Percentiles rank a stretch among this genome's conserved stretches.
These are phyloP conservation scores for Pectinophora gossypiella DNA, from an alignment of 1,140 invertebrate species.

Conservation along the genomic window DNA sequence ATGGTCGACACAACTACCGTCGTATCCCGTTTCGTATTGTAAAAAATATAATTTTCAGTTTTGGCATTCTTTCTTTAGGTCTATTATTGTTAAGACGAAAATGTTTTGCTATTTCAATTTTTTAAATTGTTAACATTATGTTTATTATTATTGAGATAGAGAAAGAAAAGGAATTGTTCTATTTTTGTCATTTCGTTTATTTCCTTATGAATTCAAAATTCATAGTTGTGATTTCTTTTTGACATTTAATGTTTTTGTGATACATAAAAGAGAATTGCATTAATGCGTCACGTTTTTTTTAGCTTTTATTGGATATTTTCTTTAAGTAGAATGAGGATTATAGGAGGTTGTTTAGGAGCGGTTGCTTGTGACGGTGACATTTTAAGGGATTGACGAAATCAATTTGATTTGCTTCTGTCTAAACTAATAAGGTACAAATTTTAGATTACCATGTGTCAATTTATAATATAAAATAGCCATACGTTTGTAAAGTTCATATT, in stretches of 20 bases:
- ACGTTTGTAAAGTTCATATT: background rate
- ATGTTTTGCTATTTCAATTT: slow-evolving; percentile 56
- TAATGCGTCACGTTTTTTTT: slow-evolving; percentile 64
- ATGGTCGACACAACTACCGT: too few species aligned
- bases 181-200: slow-evolving; percentile 61
- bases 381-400: slow-evolving; percentile 30
- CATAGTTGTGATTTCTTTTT: slow-evolving; percentile 74
- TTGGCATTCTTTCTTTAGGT: slow-evolving; percentile 51
- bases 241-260: slow-evolving; percentile 75
- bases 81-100: slow-evolving; percentile 54
- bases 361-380: slow-evolving; percentile 31
- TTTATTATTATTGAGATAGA: slow-evolving; percentile 46
- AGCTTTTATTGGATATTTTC: slow-evolving; percentile 40
- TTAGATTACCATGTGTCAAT: slow-evolving; percentile 36
- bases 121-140: slow-evolving; percentile 65
- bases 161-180: slow-evolving; percentile 45
- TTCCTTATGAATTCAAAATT: slow-evolving; percentile 72
- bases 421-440: slow-evolving; percentile 53
- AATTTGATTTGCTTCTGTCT: slow-evolving; percentile 37
- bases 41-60: too few species aligned
- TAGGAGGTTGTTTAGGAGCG: slow-evolving; percentile 22
- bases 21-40: too few species aligned
- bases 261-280: slow-evolving; percentile 66
- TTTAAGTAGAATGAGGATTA: slow-evolving; percentile 37
- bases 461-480: background rate